Base-by-base conservation (phyloP, 2,888 invertebrate genomes). In the Melanargia galathea region DNA sequence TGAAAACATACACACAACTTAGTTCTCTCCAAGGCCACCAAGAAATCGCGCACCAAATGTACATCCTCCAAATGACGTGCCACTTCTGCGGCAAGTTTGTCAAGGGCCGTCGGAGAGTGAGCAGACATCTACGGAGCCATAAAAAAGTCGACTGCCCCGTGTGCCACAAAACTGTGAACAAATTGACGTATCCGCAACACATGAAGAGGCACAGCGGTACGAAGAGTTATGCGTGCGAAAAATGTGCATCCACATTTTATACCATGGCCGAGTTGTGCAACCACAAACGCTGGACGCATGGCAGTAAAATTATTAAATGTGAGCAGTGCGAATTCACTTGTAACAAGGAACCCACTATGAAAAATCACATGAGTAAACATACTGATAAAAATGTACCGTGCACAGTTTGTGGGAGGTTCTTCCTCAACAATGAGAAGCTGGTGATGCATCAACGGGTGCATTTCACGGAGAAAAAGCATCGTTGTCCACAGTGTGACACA, bases 61-160 rank as follows among this genome's bases (percentile, higher is more conserved):
- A 75, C 40, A 69, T 68, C 45, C 63, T 74, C 1, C 80, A 84
- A 70, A 73, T 78, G 3, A 84, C 84, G 1, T 90, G 90, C 62
- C 80, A 85, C 6, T 76, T 75, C 20, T 90, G 90, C 51, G 90
- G 90, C 0, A 87, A 86, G 71, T 66, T 72, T 48, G 61, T 88
- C 0, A 76, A 73, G 65, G 86, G 88, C 0, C 78, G 87, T 0
- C 69, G 65, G 8, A 75, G 69, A 63, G 74, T 81, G 0, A 84
- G 86, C 38, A 74, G 76, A 20, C 90, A 90, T 54, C 69, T 88
- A 33, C 74, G 69, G 68, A 63, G 59, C 1, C 89, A 90, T 35
- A 72, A 64, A 1, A 67, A 68, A n/a, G 62, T 70, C 0, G 74
- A 77, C 3, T 86, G 86, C 69, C 71, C 77, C 1, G 61, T 82